Evolutionary conservation across 2,888 invertebrate species (phyloP).

Genomic region (Perizoma affinitatum): DNA sequence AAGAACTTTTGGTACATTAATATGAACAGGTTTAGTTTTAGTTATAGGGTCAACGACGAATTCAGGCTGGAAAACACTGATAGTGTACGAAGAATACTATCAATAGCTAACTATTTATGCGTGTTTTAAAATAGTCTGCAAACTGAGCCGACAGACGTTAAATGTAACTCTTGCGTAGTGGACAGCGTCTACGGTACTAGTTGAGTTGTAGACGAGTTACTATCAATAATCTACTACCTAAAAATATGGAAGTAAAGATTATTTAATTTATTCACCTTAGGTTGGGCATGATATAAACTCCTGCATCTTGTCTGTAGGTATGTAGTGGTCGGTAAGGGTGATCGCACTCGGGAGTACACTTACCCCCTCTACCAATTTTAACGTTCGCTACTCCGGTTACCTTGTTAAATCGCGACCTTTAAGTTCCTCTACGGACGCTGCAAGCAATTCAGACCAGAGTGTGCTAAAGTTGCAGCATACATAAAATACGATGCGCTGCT

Average conservation of each 20-base stretch:
- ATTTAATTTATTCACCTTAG: not conserved
- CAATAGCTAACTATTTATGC: conserved; percentile 36
- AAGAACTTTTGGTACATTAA: conserved; percentile 47
- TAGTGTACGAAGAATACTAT: conserved; percentile 44
- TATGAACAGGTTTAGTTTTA: conserved; percentile 46
- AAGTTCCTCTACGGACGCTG: conserved; percentile 39
- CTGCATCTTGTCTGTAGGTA: conserved; percentile 26
- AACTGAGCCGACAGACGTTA: conserved; percentile 41
- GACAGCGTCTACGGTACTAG: conserved; percentile 13
- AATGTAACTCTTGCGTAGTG: conserved; percentile 47
- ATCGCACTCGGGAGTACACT: conserved; percentile 58
- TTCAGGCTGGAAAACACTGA: conserved; percentile 44
- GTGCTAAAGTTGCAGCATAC: conserved; percentile 35
- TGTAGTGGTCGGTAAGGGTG: conserved; percentile 52
- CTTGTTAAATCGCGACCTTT: conserved; percentile 50
- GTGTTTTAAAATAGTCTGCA: conserved; percentile 28
- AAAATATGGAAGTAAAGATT: too few relatives aligned
- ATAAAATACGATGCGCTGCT: conserved; percentile 26
- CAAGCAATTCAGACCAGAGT: conserved; percentile 37
- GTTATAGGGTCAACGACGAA: conserved; percentile 35
- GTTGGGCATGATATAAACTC: conserved; percentile 10
- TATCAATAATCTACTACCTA: too few relatives aligned
- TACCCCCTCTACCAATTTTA: conserved; percentile 49
- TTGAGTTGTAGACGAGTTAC: too few relatives aligned
- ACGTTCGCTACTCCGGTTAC: conserved; percentile 52